Base-by-base conservation (phyloP, 2,113 vertebrate species). In the Rhodinocichla rosea region DNA sequence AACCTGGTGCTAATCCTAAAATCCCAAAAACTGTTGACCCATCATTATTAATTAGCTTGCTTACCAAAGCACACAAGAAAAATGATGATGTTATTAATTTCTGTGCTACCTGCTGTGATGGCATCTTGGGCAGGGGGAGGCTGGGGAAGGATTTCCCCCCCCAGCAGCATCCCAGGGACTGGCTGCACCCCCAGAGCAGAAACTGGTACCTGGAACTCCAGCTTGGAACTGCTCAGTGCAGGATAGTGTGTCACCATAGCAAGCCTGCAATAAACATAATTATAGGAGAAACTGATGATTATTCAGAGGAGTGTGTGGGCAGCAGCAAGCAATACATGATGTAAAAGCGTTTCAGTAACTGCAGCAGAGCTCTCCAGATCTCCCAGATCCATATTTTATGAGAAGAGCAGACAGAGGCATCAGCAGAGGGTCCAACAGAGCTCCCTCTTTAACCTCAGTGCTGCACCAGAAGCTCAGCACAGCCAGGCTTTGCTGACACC, bases 1-100 rank as follows among this genome's bases (percentile, higher is more conserved):
- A 85, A 94, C 91, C 89, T 80, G 74, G 1, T 16, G 35, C 30
- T 97, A 95, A 95, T 95, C 87, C 78, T 52, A 39, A 97, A 95
- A 90, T 89, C 94, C 82, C 85, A 35, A 88, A 89, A 95, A 87
- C 47, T 85, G 55, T 69, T 92, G 78, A 91, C 62, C 81, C 64
- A n/a, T 79, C 87, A 17, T 24, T 82, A 90, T 76, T 83, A 84
- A 95, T 89, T 87, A 94, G 75, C 71, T 78, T 7, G 22, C 73
- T 80, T 91, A 68, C 32, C 69, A 79, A 79, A 91, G 82, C 30
- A 83, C 44, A 53, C n/a, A 23, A 22, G 59, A 10, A 68, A 85
- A 63, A 71, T 42, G 62, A 79, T 64, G 10, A 6, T 2, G 2
- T 63, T 77, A 79, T 70, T 89, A 85, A 83, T 76, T 74, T 32